Conservation (phyloP, 2,113 vertebrate genomes). For the Danio rerio region DNA sequence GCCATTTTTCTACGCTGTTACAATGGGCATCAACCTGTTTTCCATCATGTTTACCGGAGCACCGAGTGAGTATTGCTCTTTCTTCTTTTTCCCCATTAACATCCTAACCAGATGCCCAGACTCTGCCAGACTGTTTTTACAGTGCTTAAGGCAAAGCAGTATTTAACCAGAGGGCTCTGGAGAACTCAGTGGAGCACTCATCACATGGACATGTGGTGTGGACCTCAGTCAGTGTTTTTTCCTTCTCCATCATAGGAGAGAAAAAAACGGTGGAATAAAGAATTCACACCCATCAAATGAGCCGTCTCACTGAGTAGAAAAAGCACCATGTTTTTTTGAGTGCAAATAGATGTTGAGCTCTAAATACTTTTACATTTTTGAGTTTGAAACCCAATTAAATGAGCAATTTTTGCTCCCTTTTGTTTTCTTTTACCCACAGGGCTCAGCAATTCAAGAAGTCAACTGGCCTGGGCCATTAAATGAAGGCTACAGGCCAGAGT, state of each 20-base stretch:
- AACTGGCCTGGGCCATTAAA: constrained; percentile 90
- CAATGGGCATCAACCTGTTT: constrained; percentile 94
- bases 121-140: constrained; percentile 70
- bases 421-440: constrained; percentile 90
- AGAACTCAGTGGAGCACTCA: constrained; percentile 37
- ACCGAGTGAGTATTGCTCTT: constrained; percentile 85
- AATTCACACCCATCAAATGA: constrained; percentile 36
- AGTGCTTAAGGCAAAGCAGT: constrained; percentile 66
- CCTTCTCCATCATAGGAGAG: constrained; percentile 66
- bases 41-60: constrained; percentile 94
- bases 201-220: constrained; percentile 35
- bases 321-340: constrained; percentile 47
- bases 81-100: constrained; percentile 58
- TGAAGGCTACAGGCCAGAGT: constrained; percentile 93
- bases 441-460: constrained; percentile 92
- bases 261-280: constrained; percentile 62
- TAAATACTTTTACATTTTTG: constrained; percentile 60
- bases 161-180: constrained; percentile 72
- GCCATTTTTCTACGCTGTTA: constrained; percentile 93
- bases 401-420: constrained; percentile 90
- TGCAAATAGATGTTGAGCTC: constrained; percentile 55
- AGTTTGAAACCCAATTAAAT: constrained; percentile 84
- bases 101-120: constrained; percentile 69
- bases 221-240: constrained; percentile 55
- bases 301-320: constrained; percentile 29